Evolutionary conservation across 2,888 invertebrate species (phyloP), one percentile per base, ranked within the genome.

Genomic region (Pilophorus perplexus): DNA sequence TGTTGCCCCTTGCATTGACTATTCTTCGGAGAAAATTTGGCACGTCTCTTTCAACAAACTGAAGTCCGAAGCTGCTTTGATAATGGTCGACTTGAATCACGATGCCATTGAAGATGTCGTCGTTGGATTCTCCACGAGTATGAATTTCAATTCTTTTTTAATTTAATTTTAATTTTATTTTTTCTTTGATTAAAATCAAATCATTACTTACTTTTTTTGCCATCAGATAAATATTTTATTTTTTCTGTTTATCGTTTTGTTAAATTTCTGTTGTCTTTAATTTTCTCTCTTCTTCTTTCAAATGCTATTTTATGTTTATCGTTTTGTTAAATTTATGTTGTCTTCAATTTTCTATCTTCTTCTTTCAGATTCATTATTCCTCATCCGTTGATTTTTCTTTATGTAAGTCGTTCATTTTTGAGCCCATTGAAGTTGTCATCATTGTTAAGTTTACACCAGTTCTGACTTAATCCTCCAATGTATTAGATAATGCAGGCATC

Each of bases 51-150:
- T 89, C 74, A 85, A 88, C 0, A 84, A 86, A 74, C 78, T 89
- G 55, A 83, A 84, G 62, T 86, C 88, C 8, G 90, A 90, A 76
- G 85, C 89, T 64, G 85, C 89, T 0, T 79, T 90, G 69, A 80
- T 88, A 71, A 80, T 85, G 68, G 79, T 84, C 22, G 89, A 90
- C 76, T 81, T 89, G 1, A 87, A 90, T 77, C 78, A 79, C 2
- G 90, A 91, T 78, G 83, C 82, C 16, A 75, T 85, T 8, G 81
- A 84, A 55, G 90, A 91, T 77, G 79, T 89, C 22, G 80, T 90
- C 64, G 80, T 90, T 69, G 90, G 89, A 68, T 90, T 86, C 77
- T 88, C 87, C 62, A 88, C 89, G 75, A 87, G 88, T 87, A 75
- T 71, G 68, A n/a, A 20, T 67, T 14, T 67, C 62, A n/a, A 18